A percentile compares a stretch with the other conserved stretches of the same genome.
Conservation (phyloP, 1,140 invertebrate species). For the Drosophila truncata region DNA sequence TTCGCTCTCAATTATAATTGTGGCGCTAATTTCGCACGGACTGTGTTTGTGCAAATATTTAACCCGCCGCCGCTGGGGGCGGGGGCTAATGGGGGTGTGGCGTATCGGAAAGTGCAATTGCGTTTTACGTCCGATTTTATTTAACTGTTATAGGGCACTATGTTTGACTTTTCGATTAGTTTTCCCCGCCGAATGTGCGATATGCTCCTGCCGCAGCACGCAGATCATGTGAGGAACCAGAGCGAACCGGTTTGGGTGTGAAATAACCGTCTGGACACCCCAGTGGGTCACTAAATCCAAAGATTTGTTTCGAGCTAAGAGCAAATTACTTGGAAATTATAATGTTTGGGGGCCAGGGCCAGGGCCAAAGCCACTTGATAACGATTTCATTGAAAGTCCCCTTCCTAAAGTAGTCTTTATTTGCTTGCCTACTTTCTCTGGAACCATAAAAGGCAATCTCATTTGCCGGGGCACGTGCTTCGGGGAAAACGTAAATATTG, state of each 20-base stretch:
- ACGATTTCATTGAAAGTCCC: background rate
- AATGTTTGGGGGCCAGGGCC: constrained; percentile 1
- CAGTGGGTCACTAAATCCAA: constrained; percentile 13
- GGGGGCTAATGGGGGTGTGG: constrained; percentile 10
- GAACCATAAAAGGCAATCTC: constrained; percentile 14
- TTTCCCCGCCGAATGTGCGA: constrained; percentile 27
- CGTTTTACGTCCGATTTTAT: constrained; percentile 54
- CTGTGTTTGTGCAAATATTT: constrained; percentile 67
- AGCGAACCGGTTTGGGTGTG: constrained; percentile 20
- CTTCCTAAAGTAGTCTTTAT: background rate
- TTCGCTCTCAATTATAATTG: constrained; percentile 58
- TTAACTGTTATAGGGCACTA: constrained; percentile 49
- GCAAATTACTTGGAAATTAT: background rate
- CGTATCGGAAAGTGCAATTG: constrained; percentile 70
- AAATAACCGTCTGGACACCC: constrained; percentile 1
- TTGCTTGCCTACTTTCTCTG: constrained; percentile 12
- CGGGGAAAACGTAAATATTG: constrained; percentile 20
- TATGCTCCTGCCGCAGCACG: constrained; percentile 1
- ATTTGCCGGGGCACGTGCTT: constrained; percentile 10
- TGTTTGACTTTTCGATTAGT: constrained; percentile 46
- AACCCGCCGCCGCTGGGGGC: background rate
- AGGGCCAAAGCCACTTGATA: constrained; percentile 5
- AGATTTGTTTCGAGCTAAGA: background rate
- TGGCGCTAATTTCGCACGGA: constrained; percentile 62
- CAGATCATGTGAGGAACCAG: constrained; percentile 44